phyloP scores from a whole-genome alignment of 2,797 vertebrate species.

The Coreius guichenoti region DNA sequence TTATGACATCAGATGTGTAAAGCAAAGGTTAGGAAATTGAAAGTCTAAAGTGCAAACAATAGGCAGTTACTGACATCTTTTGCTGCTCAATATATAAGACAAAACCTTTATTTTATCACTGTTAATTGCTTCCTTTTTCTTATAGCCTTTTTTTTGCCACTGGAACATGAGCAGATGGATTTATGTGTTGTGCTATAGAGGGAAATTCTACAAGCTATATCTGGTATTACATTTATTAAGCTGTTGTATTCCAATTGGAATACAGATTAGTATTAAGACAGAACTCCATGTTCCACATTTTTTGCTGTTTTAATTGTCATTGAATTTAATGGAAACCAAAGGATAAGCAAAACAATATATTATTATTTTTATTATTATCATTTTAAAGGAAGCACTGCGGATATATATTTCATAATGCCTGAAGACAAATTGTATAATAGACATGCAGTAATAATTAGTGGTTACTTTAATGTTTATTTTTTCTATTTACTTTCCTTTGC shows the following conservation, averaged over 20 bases:
- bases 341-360: neutral
- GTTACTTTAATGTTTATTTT: too few relatives aligned
- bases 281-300: neutral
- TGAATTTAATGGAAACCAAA: neutral
- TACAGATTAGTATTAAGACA: neutral
- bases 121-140: slow-evolving; percentile 5
- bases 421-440: neutral
- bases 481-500: neutral
- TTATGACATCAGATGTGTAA: neutral
- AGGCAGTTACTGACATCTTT: neutral
- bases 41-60: neutral
- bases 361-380: neutral
- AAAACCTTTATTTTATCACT: neutral
- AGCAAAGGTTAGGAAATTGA: neutral
- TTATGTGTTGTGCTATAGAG: neutral
- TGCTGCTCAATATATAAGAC: neutral
- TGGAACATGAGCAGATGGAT: neutral
- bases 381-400: neutral
- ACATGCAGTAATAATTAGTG: too few relatives aligned
- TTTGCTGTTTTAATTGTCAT: neutral
- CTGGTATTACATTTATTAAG: neutral
- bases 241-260: neutral
- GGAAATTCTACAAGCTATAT: neutral
- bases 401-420: neutral
- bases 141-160: neutral